phyloP scores from a whole-genome alignment of 1,140 invertebrate species.

The Pristionchus pacificus region DNA sequence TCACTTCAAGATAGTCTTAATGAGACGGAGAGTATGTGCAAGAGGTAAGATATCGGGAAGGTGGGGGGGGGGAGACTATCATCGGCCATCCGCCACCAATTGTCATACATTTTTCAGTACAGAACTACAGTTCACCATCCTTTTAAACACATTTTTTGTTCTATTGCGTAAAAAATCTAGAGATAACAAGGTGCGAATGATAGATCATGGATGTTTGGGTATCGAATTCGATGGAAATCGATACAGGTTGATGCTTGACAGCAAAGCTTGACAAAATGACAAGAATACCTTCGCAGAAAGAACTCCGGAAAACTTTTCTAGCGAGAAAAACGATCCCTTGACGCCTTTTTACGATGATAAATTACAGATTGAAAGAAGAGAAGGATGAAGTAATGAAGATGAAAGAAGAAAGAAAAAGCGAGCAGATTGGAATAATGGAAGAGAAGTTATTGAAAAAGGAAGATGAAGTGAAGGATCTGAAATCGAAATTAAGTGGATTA shows the following conservation, averaged over 20 bases:
- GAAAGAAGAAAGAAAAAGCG: background rate
- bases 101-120: too few relatives aligned
- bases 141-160: too few relatives aligned
- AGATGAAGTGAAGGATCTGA: background rate
- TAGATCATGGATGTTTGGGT: too few relatives aligned
- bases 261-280: too few relatives aligned
- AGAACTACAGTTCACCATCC: too few relatives aligned
- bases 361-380: constrained; percentile 12
- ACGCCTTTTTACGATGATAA: background rate
- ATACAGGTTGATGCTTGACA: too few relatives aligned
- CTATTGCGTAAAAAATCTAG: too few relatives aligned
- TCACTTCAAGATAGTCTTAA: background rate
- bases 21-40: background rate
- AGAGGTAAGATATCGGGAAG: background rate
- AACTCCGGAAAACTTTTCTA: background rate
- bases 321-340: background rate
- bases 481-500: constrained; percentile 8
- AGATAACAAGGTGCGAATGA: too few relatives aligned
- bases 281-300: too few relatives aligned
- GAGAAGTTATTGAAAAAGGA: constrained; percentile 3
- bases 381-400: constrained; percentile 6
- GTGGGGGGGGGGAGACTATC: background rate
- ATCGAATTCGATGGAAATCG: too few relatives aligned
- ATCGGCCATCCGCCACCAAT: too few relatives aligned
- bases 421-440: constrained; percentile 1